Evolutionary conservation across 2,113 vertebrate species (phyloP), one percentile per base, ranked within the genome.

Genomic region (Ophthalmolycus amberensis): DNA sequence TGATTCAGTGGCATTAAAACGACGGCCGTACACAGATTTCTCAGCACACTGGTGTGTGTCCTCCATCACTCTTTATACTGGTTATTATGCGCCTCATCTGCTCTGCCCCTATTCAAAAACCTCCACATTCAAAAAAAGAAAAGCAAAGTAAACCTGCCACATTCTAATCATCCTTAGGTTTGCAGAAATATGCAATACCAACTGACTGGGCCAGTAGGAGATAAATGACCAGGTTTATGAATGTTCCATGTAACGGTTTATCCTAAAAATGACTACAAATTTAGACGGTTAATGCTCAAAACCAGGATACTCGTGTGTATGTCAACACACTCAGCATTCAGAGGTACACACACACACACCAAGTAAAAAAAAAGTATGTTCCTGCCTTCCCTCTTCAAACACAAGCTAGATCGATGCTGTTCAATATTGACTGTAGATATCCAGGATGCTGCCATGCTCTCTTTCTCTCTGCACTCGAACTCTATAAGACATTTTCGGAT

Each of bases 391-490:
- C 42, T 64, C 48, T 70, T 81, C 60, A 77, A 74, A 80, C 16
- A n/a, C 16, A n/a, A 44, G 18, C 46, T 20, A 11, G 65, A 75
- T 88, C 85, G 29, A 65, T 85, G 59, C 16, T 38, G 75, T 79
- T 79, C 62, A 87, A 60, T 88, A 69, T 82, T 84, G 71, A 83
- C 77, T 25, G 9, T 62, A 71, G 77, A 74, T 73, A 83, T 83
- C 81, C 65, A 52, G 50, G 12, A 65, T 69, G 59, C 80, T 82
- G 68, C 80, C 38, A 34, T 25, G 29, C 11, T 58, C 58, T 42
- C 42, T 20, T 44, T 74, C 25, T 34, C 58, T 59, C 42, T 67
- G 32, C 40, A n/a, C 50, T 52, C 7, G 46, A 22, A 62, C 34
- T 76, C 63, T n/a, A 0, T 32, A 0, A 63, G 32, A 2, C 18